A percentile compares a stretch with the other conserved stretches of the same genome.
phyloP scores from a whole-genome alignment of 2,888 invertebrate genomes.

The Chorisops tibialis region DNA sequence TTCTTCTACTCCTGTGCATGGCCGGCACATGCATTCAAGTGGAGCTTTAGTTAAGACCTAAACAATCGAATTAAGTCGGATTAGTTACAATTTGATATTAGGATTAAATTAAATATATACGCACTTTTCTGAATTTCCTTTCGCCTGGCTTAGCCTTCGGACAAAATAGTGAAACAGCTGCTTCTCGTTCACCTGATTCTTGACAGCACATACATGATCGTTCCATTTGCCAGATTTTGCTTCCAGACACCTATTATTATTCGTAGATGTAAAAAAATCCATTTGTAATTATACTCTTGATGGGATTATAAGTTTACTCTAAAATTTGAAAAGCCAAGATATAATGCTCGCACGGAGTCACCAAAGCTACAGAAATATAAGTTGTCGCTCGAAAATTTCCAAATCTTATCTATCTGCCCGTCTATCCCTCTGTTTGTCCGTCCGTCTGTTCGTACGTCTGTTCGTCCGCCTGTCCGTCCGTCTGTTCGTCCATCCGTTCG shows the following conservation, averaged over 20 bases:
- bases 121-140: constrained; percentile 79
- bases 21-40: constrained; percentile 90
- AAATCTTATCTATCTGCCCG: too few relatives aligned
- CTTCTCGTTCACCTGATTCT: constrained; percentile 88
- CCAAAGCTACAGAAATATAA: too few relatives aligned
- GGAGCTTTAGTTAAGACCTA: constrained; percentile 91
- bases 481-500: too few relatives aligned
- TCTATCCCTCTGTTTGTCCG: too few relatives aligned
- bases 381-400: too few relatives aligned
- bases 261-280: constrained; percentile 6
- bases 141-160: constrained; percentile 86
- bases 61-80: constrained; percentile 32
- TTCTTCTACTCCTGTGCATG: constrained; percentile 85
- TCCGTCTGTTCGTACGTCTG: too few relatives aligned
- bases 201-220: constrained; percentile 94
- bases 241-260: constrained; percentile 91
- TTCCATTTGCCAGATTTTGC: constrained; percentile 96
- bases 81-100: constrained; percentile 34
- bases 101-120: constrained; percentile 17
- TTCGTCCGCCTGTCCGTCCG: too few relatives aligned
- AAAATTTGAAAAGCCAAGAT: too few relatives aligned
- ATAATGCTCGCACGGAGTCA: too few relatives aligned
- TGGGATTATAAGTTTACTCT: too few relatives aligned
- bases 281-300: too few relatives aligned
- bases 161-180: constrained; percentile 81